Evolutionary conservation across 2,797 vertebrate species (phyloP).

Genomic region (Eptatretus atami): DNA sequence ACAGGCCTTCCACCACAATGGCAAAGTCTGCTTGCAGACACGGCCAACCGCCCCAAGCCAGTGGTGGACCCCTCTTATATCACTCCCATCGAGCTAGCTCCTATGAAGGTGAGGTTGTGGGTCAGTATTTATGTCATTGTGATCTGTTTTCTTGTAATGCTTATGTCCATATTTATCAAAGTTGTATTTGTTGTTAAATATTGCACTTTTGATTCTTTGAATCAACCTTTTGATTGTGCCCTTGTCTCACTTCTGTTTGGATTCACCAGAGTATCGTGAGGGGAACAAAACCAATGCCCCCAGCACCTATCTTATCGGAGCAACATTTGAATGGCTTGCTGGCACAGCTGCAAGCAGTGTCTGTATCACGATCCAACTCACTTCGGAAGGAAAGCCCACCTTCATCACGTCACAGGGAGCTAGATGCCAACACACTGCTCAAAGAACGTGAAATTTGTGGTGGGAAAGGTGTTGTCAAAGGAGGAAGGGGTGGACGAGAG

Average conservation of each 20-base stretch:
- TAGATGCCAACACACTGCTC: background rate
- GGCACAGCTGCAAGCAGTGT: conserved; percentile 68
- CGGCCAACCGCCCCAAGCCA: conserved; percentile 53
- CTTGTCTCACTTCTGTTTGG: background rate
- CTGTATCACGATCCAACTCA: conserved; percentile 67
- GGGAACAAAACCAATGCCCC: conserved; percentile 29
- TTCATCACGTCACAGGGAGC: conserved; percentile 17
- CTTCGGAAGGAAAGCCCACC: conserved; percentile 50
- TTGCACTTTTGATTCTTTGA: background rate
- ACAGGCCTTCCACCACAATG: conserved; percentile 65
- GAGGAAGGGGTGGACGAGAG: background rate
- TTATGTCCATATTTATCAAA: too few relatives aligned
- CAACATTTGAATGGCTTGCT: conserved; percentile 28
- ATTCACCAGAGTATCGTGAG: conserved; percentile 42
- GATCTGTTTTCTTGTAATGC: too few relatives aligned
- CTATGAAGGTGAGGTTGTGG: conserved; percentile 29
- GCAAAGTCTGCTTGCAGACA: conserved; percentile 85
- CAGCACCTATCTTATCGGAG: conserved; percentile 24
- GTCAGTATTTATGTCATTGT: too few relatives aligned
- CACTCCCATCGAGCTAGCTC: conserved; percentile 52
- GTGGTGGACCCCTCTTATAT: conserved; percentile 48
- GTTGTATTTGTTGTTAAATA: too few relatives aligned
- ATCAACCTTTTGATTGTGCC: background rate
- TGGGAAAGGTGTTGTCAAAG: background rate
- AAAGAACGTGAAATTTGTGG: too few relatives aligned